Evolutionary conservation across 2,113 vertebrate genomes (phyloP), one percentile per base, ranked within the genome.

Genomic region (Lethenteron camtschaticum): DNA sequence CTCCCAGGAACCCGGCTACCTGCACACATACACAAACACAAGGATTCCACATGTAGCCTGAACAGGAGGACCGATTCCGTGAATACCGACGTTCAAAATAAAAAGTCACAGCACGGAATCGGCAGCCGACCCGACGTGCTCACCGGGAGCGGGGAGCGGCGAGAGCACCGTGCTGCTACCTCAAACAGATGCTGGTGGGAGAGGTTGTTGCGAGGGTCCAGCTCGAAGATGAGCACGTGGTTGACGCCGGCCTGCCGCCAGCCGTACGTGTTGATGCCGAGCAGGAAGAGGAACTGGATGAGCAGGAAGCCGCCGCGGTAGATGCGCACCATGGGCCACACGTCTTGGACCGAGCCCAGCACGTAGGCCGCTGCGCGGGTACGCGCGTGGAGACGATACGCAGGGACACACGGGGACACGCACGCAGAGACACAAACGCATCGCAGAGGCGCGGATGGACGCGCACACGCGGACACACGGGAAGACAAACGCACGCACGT

Each of bases 121-220:
- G 41, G 41, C 41, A 6, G 41, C 41, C 6, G 41, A 41, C 5
- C 4, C 4, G 41, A 41, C 6, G 41, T 41, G 41, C 41, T 41
- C 41, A 41, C 41, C 41, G 41, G 41, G 41, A 41, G 41, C 41
- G 41, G 41, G 41, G 41, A 41, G 6, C 41, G 41, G 41, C 7
- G 41, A 41, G 41, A 41, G 41, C 41, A 7, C 6, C 41, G 10
- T 68, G 56, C 41, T 20, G 14, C 58, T 18, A 96, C 94, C 88
- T 97, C 90, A 79, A 97, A 96, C 75, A 97, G 84, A 80, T 95
- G 88, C 73, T 96, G 88, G 81, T 95, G 88, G 71, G 89, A 95
- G 71, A 96, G 81, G 82, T 95, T 90, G 80, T 86, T 89, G 74
- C 94, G 83, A 68, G 90, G 94, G 74, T 95, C 89, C 75, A 97